phyloP scores from a whole-genome alignment of 2,888 invertebrate species.

The Aphodius granarius region DNA sequence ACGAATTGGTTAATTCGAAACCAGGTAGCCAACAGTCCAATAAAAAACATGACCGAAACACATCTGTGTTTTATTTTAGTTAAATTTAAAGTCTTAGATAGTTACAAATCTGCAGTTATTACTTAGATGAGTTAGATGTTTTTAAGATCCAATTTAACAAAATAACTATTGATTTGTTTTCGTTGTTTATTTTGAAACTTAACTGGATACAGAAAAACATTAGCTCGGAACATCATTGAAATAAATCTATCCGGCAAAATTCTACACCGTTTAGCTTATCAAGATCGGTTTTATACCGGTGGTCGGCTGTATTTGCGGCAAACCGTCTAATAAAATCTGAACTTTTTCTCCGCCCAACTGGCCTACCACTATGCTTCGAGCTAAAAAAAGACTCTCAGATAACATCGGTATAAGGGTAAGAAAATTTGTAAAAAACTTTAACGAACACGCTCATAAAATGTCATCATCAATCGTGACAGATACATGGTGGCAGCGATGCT shows the following conservation, averaged over 20 bases:
- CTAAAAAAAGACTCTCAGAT: not conserved
- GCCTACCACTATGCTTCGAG: constrained; percentile 8
- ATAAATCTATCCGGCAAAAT: not conserved
- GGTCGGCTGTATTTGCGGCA: not conserved
- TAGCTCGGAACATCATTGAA: not conserved
- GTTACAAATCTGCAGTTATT: too few relatives aligned
- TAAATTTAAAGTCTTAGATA: too few relatives aligned
- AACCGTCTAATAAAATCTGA: not conserved
- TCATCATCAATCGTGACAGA: constrained; percentile 9
- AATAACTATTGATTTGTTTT: too few relatives aligned
- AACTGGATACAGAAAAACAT: not conserved
- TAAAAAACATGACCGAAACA: too few relatives aligned
- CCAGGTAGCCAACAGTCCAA: too few relatives aligned
- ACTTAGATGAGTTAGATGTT: too few relatives aligned
- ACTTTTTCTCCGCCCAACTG: not conserved
- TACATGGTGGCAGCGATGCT: not conserved
- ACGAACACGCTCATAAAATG: constrained; percentile 14
- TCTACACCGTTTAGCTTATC: not conserved
- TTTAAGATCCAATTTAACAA: too few relatives aligned
- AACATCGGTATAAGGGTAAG: constrained; percentile 10
- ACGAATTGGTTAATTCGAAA: too few relatives aligned
- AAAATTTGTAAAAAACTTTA: constrained; percentile 12
- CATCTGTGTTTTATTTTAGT: too few relatives aligned
- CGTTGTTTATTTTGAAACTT: too few relatives aligned
- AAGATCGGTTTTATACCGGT: not conserved